Conservation (phyloP, 2,113 vertebrate species). For the Ondatra zibethicus region DNA sequence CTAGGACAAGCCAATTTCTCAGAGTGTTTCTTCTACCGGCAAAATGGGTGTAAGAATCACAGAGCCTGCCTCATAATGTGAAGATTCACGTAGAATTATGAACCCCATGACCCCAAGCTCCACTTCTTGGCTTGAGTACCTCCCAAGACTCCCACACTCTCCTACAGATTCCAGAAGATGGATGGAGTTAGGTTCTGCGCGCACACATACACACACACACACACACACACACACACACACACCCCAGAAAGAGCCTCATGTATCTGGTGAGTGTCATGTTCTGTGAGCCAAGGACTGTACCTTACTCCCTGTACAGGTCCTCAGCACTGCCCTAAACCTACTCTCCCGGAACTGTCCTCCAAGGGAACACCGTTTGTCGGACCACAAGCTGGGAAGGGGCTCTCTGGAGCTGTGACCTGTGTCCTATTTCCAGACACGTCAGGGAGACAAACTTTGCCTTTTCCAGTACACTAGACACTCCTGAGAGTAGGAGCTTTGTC, state of each 20-base stretch:
- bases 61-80: neutral
- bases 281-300: neutral
- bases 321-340: neutral
- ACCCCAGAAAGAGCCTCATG: neutral
- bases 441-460: neutral
- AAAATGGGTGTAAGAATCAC: neutral
- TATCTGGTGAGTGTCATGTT: neutral
- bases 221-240: neutral
- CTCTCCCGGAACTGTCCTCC: neutral
- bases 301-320: no score
- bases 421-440: neutral
- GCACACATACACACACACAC: neutral
- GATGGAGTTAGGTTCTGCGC: neutral
- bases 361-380: neutral
- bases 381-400: neutral
- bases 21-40: neutral
- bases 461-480: neutral
- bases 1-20: neutral
- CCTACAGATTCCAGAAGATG: neutral
- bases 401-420: neutral
- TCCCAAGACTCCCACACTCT: neutral
- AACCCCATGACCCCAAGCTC: neutral
- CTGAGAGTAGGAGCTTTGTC: neutral
- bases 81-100: neutral
- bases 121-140: neutral